phyloP scores from a whole-genome alignment of 2,888 invertebrate genomes.

The Drosophila affinis region DNA sequence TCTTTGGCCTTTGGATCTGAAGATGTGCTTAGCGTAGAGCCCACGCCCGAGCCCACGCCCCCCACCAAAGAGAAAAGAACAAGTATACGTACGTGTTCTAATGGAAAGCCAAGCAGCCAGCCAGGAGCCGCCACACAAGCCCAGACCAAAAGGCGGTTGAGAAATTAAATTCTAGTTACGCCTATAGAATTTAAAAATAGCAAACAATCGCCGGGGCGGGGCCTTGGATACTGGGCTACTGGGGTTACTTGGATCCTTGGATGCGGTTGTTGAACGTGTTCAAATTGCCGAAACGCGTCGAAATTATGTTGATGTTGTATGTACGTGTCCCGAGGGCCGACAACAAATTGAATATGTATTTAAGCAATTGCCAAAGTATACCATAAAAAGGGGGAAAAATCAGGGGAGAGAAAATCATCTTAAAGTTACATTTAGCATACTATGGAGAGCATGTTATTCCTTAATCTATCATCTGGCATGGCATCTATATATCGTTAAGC shows the following conservation, averaged over 20 bases:
- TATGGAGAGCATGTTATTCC: slow-evolving; percentile 29
- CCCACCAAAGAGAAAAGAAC: not conserved
- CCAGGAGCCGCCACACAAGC: slow-evolving; percentile 13
- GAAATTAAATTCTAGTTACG: slow-evolving; percentile 70
- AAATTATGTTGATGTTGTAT: slow-evolving; percentile 69
- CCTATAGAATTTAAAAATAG: slow-evolving; percentile 65
- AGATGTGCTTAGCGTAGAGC: slow-evolving; percentile 37
- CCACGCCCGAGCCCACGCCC: slow-evolving; percentile 6
- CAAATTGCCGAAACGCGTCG: slow-evolving; percentile 69
- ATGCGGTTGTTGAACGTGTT: slow-evolving; percentile 62
- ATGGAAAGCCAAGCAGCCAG: slow-evolving; percentile 16
- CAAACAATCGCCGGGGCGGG: slow-evolving; percentile 28
- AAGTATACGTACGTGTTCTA: slow-evolving; percentile 43
- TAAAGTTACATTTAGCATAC: slow-evolving; percentile 4
- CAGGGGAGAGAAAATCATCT: not conserved
- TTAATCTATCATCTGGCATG: slow-evolving; percentile 37
- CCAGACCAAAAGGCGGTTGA: slow-evolving; percentile 36
- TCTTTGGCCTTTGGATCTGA: slow-evolving; percentile 9
- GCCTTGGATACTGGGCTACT: slow-evolving; percentile 8
- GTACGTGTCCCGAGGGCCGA: slow-evolving; percentile 36
- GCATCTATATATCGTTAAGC: slow-evolving; percentile 18
- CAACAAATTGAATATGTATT: slow-evolving; percentile 68
- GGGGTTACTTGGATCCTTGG: slow-evolving; percentile 18
- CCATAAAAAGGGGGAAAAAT: slow-evolving; percentile 7
- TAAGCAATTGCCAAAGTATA: slow-evolving; percentile 20